These are phyloP conservation scores for Probosciger aterrimus DNA, from an alignment of 2,113 vertebrate genomes.

Conservation along the genomic window DNA sequence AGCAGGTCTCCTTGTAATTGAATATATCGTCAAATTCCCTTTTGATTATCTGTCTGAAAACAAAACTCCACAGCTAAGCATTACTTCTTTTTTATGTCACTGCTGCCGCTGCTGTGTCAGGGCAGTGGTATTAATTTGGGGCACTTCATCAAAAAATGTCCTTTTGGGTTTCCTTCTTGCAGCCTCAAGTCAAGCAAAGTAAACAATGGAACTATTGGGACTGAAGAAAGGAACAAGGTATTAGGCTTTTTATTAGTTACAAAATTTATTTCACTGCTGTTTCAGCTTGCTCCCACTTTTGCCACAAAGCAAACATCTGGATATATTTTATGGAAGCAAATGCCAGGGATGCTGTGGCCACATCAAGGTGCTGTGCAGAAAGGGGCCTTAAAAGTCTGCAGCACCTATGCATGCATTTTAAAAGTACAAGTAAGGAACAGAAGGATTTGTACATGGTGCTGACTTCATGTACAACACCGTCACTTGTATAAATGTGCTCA, in stretches of 20 bases:
- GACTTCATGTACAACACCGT: neutral
- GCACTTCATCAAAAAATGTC: neutral
- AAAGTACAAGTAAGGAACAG: neutral
- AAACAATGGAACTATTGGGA: constrained; percentile 26
- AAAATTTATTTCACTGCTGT: constrained; percentile 23
- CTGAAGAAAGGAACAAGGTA: neutral
- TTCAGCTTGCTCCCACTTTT: neutral
- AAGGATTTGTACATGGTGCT: neutral
- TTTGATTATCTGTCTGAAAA: constrained; percentile 60
- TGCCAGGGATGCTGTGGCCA: neutral
- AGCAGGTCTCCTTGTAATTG: neutral
- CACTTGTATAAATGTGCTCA: neutral
- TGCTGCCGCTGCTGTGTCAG: constrained; percentile 4
- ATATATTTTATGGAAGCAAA: neutral
- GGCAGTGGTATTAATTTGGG: constrained; percentile 22
- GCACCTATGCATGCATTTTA: neutral
- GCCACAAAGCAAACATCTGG: neutral
- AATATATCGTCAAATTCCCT: neutral
- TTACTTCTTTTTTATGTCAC: constrained; percentile 36
- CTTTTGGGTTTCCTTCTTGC: neutral
- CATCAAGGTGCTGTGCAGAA: fast-evolving
- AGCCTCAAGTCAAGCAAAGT: constrained; percentile 20
- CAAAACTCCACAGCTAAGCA: constrained; percentile 50
- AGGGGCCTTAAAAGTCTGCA: neutral
- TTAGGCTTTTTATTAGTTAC: constrained; percentile 16